These are phyloP conservation scores for Myrmecophaga tridactyla DNA, from an alignment of 2,113 vertebrate species.

Conservation along the genomic window DNA sequence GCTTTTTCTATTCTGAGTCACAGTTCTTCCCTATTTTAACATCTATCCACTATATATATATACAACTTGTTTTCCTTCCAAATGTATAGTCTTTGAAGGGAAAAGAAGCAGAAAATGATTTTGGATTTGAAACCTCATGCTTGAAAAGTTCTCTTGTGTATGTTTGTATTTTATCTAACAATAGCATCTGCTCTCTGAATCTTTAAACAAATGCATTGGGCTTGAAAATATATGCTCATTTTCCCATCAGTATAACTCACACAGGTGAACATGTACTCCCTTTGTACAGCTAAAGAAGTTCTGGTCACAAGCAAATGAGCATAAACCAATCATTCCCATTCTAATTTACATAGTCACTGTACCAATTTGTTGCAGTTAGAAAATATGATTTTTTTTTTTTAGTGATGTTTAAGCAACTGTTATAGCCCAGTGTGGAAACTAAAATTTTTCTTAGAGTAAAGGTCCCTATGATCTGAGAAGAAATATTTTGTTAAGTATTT, in stretches of 20 bases:
- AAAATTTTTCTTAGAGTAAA: not conserved
- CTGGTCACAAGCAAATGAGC: not conserved
- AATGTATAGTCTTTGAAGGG: not conserved
- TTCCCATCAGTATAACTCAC: not conserved
- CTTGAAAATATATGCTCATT: not conserved
- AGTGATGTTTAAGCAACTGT: not conserved
- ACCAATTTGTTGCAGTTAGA: not conserved
- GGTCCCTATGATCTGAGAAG: not conserved
- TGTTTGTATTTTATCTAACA: not conserved
- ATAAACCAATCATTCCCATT: not conserved
- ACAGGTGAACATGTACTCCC: not conserved
- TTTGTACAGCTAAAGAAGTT: not conserved
- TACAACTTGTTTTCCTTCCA: not conserved
- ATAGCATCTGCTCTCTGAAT: not conserved
- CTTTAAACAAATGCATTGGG: not conserved
- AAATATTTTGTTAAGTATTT: not conserved
- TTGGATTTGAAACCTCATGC: not conserved
- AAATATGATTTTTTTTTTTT: not conserved
- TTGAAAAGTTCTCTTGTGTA: not conserved
- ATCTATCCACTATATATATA: not conserved
- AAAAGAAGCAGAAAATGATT: not conserved
- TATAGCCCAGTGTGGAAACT: not conserved
- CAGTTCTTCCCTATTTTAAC: not conserved
- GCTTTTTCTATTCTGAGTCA: not conserved
- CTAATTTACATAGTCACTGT: not conserved